Base-by-base conservation (phyloP, 2,888 invertebrate genomes). In the Agonum fuliginosum region DNA sequence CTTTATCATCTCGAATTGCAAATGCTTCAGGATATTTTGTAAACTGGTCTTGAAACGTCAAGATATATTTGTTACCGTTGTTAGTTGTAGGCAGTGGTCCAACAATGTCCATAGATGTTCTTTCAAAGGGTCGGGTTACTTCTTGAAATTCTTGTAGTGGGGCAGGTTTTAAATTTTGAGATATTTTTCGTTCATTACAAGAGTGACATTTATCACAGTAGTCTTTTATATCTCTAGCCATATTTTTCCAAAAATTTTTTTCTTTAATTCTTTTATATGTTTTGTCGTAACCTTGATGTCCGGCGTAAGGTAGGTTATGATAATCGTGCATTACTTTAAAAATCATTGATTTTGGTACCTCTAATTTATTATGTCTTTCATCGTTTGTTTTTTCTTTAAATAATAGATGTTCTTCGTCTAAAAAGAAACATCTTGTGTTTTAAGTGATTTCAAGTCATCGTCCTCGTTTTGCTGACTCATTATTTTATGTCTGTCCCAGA, bases 221-320 rank as follows among this genome's bases (percentile, higher is more conserved):
- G 10, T 34, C 34, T 34, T 34, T 34, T 4, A 34, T 34, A 6
- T 34, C 10, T 4, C 10, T 10, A 2, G 34, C 3, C 34, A 34
- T 34, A 34, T 34, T 34, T 34, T 34, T 34, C 34, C 34, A 34
- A 34, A 65, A 79, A 48, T 78, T 81, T 8, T 78, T 34, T 22
- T 76, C 8, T 20, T 72, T 30, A 10, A 82, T 76, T 17, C 77
- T 4, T 37, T 77, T 72, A 12, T 78, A 71, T 12, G 81, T 81
- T 65, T 73, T 76, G 14, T 80, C 78, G 0, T 80, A 24, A 19
- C 81, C 80, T 17, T 78, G 77, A 76, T 82, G 82, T 1, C 81
- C 81, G 6, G 79, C 79, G 6, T 80, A 71, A 0, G 58, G 72
- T 12, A 78, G 41, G 51, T 79, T 51, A 62, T 81, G 82, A 46